Conservation (phyloP, 1,140 invertebrate genomes). For the Heliconius hermathena region DNA sequence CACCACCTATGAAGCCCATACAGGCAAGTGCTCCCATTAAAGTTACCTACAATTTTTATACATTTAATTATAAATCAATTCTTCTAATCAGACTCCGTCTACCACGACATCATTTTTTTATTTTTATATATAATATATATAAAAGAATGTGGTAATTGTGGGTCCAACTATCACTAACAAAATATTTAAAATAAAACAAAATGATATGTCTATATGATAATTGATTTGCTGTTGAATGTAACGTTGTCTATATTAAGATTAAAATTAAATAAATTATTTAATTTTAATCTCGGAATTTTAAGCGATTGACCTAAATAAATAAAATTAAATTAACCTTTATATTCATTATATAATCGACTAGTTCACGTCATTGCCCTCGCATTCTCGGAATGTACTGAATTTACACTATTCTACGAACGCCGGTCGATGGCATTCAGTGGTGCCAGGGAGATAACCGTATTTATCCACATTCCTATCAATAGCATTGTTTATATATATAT, state of each 20-base stretch:
- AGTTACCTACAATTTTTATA: background rate
- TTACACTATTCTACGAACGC: conserved; percentile 25
- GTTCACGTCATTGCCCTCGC: conserved; percentile 11
- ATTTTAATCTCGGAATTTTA: background rate
- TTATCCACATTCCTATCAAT: conserved; percentile 29
- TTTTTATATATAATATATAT: too few relatives aligned
- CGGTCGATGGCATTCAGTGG: conserved; percentile 32
- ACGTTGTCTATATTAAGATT: too few relatives aligned
- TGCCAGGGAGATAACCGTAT: conserved; percentile 24
- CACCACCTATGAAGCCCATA: conserved; percentile 97
- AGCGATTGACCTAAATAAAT: background rate
- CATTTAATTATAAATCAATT: background rate
- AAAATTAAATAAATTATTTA: too few relatives aligned
- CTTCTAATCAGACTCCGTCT: too few relatives aligned
- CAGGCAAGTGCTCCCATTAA: conserved; percentile 81
- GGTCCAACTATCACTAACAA: too few relatives aligned
- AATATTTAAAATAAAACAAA: too few relatives aligned
- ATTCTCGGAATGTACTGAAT: conserved; percentile 33
- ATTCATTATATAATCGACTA: conserved; percentile 5
- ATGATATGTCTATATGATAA: too few relatives aligned
- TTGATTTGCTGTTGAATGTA: too few relatives aligned
- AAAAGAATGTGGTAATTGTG: too few relatives aligned
- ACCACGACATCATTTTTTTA: too few relatives aligned
- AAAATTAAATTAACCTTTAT: conserved; percentile 5
- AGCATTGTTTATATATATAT: conserved; percentile 7